A percentile compares a stretch with the other conserved stretches of the same genome.
phyloP scores from a whole-genome alignment of 2,888 invertebrate genomes.

The Oscheius sp. region DNA sequence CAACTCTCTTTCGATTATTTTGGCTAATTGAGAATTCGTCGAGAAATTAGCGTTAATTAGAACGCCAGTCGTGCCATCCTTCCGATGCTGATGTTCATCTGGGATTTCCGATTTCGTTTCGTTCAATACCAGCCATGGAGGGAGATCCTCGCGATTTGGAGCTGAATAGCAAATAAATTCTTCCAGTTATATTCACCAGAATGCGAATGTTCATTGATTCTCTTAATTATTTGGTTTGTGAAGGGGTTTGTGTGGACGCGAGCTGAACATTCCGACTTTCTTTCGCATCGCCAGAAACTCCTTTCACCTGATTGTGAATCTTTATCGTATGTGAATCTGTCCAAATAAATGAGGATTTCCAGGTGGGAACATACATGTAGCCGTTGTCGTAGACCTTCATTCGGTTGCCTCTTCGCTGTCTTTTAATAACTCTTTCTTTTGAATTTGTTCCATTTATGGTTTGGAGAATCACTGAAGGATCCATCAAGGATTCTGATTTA shows the following conservation, averaged over 20 bases:
- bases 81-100: background rate
- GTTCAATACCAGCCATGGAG: conserved; percentile 18
- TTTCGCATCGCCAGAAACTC: conserved; percentile 32
- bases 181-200: too few relatives aligned
- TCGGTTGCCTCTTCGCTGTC: conserved; percentile 20
- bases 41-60: conserved; percentile 16
- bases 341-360: too few relatives aligned
- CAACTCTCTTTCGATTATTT: conserved; percentile 2
- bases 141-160: conserved; percentile 17
- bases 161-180: too few relatives aligned
- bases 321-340: conserved; percentile 31
- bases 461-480: conserved; percentile 1
- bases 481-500: background rate
- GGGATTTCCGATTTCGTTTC: conserved; percentile 1
- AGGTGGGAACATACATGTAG: too few relatives aligned
- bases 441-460: conserved; percentile 9
- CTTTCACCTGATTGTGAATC: conserved; percentile 25
- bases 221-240: conserved; percentile 23
- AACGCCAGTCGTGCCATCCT: conserved; percentile 5
- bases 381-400: conserved; percentile 23
- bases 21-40: background rate
- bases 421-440: background rate
- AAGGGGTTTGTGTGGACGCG: conserved; percentile 17
- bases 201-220: conserved; percentile 19
- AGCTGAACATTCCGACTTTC: conserved; percentile 26